phyloP scores from a whole-genome alignment of 64 coral and sea anemone genomes.

The Dendronephthya gigantea region DNA sequence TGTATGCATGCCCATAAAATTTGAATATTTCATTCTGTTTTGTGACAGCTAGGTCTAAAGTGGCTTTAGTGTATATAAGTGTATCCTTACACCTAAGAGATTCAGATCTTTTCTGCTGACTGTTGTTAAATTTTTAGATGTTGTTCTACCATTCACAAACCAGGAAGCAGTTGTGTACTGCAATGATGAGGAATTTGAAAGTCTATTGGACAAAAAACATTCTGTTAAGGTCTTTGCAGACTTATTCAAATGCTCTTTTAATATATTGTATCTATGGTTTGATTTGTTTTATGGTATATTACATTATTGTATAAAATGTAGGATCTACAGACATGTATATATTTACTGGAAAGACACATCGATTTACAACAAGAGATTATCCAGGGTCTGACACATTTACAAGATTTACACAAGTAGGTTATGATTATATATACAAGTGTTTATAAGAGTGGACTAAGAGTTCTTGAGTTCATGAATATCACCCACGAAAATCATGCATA shows the following conservation, averaged over 20 bases:
- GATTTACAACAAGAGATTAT: conserved; percentile 14
- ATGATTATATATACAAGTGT: neutral
- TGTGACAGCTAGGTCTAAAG: no score
- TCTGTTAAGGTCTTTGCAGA: neutral
- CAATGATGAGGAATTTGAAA: neutral
- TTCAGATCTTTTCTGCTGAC: neutral
- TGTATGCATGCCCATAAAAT: neutral
- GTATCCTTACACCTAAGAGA: no score
- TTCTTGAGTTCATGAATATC: no score
- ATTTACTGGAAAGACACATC: neutral
- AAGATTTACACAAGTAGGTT: neutral
- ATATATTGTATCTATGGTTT: no score
- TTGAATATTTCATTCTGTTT: neutral
- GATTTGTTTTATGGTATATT: neutral
- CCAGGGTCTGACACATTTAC: neutral
- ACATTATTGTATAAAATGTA: neutral
- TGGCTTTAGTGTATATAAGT: no score
- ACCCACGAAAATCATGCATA: no score
- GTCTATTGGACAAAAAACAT: neutral
- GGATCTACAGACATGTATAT: conserved; percentile 10
- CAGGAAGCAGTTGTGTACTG: neutral
- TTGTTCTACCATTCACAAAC: neutral
- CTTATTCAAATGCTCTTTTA: no score
- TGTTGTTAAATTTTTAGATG: neutral
- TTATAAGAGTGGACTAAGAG: neutral